phyloP scores from a whole-genome alignment of 2,113 vertebrate species.

The Tringa solitaria region DNA sequence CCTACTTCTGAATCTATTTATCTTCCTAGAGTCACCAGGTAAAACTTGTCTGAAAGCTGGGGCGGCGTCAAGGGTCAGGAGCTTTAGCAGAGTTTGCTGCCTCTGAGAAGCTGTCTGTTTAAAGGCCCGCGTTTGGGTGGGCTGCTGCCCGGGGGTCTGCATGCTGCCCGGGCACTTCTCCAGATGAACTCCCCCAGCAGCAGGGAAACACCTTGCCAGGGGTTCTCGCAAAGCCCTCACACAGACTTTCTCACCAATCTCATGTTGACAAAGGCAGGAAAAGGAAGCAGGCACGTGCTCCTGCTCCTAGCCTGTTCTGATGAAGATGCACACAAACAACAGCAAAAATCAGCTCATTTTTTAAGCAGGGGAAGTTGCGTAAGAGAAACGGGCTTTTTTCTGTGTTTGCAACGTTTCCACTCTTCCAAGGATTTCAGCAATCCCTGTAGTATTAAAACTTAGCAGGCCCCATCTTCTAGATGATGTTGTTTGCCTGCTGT shows the following conservation, averaged over 20 bases:
- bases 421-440: neutral
- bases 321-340: neutral
- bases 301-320: neutral
- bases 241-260: neutral
- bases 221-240: neutral
- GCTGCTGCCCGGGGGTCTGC: neutral
- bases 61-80: accelerated
- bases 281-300: conserved; percentile 8
- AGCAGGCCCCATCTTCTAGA: neutral
- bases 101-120: neutral
- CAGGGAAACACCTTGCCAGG: neutral
- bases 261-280: conserved; percentile 44
- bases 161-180: neutral
- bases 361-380: neutral
- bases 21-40: conserved; percentile 35
- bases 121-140: neutral
- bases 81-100: neutral
- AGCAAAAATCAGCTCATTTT: neutral
- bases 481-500: neutral
- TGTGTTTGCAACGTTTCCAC: neutral
- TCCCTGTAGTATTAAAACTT: neutral
- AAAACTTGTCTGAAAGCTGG: neutral
- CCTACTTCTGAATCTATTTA: conserved; percentile 48
- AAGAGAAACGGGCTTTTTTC: neutral
- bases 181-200: neutral